A percentile compares a stretch with the other conserved stretches of the same genome.
Conservation (phyloP, 2,888 invertebrate species). For the Acrocyrtus sp. region DNA sequence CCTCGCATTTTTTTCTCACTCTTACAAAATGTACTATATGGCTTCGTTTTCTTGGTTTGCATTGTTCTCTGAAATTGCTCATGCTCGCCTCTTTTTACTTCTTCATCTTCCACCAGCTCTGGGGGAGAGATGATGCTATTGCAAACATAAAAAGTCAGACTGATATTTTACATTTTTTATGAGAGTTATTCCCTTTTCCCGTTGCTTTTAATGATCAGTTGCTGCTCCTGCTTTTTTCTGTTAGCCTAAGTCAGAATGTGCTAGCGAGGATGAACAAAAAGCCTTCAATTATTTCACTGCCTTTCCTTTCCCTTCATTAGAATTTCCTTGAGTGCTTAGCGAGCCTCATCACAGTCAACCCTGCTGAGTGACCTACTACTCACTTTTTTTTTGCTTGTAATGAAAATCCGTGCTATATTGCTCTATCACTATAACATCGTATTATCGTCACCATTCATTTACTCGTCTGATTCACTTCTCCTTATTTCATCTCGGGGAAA, state of each 20-base stretch:
- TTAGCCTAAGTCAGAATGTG: background rate
- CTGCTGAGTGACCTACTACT: conserved; percentile 41
- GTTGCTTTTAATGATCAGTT: conserved; percentile 48
- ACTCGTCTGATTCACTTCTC: no score
- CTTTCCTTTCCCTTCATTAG: conserved; percentile 17
- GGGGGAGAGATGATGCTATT: no score
- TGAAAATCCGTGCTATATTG: no score
- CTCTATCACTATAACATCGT: no score
- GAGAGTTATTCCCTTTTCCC: conserved; percentile 41
- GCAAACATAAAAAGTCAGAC: no score
- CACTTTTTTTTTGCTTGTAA: no score
- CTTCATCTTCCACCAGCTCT: conserved; percentile 5
- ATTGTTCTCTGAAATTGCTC: no score
- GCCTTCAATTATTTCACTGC: conserved; percentile 15
- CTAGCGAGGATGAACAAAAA: no score
- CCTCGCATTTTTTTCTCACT: background rate
- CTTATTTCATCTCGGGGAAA: no score
- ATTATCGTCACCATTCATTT: no score
- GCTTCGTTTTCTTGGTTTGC: background rate
- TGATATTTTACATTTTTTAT: conserved; percentile 39
- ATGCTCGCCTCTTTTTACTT: background rate
- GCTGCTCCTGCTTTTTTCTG: conserved; percentile 1
- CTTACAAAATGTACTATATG: conserved; percentile 3
- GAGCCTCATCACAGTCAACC: conserved; percentile 13
- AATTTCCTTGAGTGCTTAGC: conserved; percentile 9